Evolutionary conservation across 2,113 vertebrate species (phyloP).

Genomic region (Sinocyclocheilus rhinocerous): DNA sequence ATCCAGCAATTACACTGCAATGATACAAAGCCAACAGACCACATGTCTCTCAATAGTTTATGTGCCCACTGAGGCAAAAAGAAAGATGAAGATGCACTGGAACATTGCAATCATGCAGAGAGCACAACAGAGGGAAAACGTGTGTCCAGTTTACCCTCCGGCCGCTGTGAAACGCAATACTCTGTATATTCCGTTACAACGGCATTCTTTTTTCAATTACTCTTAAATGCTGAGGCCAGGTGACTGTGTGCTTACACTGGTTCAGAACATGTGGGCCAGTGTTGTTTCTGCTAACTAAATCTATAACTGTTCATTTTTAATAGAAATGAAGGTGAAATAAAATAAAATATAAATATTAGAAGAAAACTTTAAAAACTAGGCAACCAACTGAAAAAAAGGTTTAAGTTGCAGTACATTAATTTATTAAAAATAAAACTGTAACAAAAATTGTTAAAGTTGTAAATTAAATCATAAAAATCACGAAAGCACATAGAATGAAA

Average conservation of each 20-base stretch:
- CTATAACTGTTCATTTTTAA: too few relatives aligned
- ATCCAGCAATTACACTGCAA: conserved; percentile 51
- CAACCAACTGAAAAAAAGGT: too few relatives aligned
- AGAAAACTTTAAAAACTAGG: too few relatives aligned
- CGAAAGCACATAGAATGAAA: too few relatives aligned
- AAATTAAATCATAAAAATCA: too few relatives aligned
- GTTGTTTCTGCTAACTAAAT: neutral
- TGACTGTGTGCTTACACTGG: neutral
- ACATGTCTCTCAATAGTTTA: neutral
- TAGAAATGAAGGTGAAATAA: too few relatives aligned
- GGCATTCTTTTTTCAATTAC: neutral
- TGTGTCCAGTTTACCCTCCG: conserved; percentile 30
- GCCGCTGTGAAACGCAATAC: conserved; percentile 38
- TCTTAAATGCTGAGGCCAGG: conserved; percentile 6
- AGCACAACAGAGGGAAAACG: conserved; percentile 22
- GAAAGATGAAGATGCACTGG: neutral
- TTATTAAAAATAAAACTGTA: too few relatives aligned
- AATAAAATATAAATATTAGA: too few relatives aligned
- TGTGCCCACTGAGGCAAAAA: neutral
- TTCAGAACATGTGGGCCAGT: neutral
- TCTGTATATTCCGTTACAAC: conserved; percentile 19
- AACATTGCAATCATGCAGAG: conserved; percentile 12
- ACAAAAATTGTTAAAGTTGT: neutral
- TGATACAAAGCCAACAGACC: conserved; percentile 1
- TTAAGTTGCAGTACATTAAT: too few relatives aligned